phyloP scores from a whole-genome alignment of 2,113 vertebrate genomes.

The Etia nguti region DNA sequence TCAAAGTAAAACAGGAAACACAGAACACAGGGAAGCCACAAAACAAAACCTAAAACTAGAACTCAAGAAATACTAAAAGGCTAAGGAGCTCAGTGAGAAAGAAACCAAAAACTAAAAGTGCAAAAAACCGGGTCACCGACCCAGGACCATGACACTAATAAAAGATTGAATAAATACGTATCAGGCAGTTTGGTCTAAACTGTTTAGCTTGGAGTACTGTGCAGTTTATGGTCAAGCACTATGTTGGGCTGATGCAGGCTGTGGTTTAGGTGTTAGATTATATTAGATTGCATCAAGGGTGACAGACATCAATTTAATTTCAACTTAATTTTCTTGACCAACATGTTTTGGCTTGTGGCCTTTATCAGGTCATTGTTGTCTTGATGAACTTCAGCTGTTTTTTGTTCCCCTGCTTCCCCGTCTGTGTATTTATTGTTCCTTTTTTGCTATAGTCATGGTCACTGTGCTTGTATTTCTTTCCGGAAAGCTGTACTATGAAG shows the following conservation, averaged over 20 bases:
- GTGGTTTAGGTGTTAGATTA: neutral
- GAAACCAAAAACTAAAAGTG: too few species aligned
- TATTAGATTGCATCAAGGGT: neutral
- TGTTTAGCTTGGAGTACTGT: neutral
- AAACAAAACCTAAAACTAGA: too few species aligned
- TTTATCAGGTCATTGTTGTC: neutral
- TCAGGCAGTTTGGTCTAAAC: accelerated
- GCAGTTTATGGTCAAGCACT: neutral
- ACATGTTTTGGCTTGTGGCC: neutral
- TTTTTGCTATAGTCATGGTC: neutral
- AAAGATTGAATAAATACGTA: neutral
- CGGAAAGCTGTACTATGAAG: neutral
- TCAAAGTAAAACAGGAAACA: too few species aligned
- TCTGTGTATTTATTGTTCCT: neutral
- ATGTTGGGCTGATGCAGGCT: neutral
- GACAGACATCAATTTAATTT: neutral
- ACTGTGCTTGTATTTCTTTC: neutral
- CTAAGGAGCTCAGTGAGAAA: too few species aligned
- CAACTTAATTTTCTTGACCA: neutral
- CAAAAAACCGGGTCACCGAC: too few species aligned
- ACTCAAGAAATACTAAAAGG: too few species aligned
- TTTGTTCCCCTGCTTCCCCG: neutral
- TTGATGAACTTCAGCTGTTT: neutral
- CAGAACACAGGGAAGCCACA: too few species aligned
- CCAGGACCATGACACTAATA: too few species aligned